phyloP scores from a whole-genome alignment of 2,797 vertebrate genomes.

The Apogon hyalosoma region DNA sequence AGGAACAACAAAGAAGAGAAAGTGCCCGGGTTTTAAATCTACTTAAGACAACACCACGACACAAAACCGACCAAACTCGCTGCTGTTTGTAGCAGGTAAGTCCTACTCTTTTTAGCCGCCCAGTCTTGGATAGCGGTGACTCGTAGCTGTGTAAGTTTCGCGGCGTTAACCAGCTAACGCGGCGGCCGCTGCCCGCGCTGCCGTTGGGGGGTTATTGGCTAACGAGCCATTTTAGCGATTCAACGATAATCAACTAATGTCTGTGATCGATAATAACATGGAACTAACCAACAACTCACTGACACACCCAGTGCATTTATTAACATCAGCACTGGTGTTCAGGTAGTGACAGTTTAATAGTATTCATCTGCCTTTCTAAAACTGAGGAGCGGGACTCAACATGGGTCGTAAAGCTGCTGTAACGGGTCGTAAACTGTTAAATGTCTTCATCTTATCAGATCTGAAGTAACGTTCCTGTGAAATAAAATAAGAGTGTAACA shows the following conservation, averaged over 20 bases:
- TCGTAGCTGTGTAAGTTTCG: not conserved
- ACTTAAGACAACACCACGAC: constrained; percentile 11
- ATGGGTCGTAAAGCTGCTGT: no score
- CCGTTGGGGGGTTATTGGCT: constrained; percentile 49
- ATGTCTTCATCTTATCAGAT: no score
- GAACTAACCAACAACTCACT: no score
- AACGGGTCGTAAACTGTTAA: no score
- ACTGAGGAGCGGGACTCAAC: no score
- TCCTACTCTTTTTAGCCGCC: rapidly evolving
- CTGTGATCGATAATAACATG: not conserved
- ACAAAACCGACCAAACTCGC: not conserved
- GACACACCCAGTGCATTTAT: no score
- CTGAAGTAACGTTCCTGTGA: no score
- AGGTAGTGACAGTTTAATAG: no score
- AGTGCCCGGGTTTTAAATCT: constrained; percentile 58
- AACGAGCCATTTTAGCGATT: constrained; percentile 56
- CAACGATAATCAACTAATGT: constrained; percentile 10
- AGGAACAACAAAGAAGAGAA: constrained; percentile 78
- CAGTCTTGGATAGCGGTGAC: rapidly evolving
- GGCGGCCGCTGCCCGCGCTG: constrained; percentile 24
- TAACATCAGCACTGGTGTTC: no score
- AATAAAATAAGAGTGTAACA: no score
- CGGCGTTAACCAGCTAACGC: constrained; percentile 13
- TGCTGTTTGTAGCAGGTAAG: constrained; percentile 42
- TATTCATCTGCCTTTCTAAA: no score